Evolutionary conservation across 2,113 vertebrate genomes (phyloP).

Genomic region (Haliaeetus leucogaster): DNA sequence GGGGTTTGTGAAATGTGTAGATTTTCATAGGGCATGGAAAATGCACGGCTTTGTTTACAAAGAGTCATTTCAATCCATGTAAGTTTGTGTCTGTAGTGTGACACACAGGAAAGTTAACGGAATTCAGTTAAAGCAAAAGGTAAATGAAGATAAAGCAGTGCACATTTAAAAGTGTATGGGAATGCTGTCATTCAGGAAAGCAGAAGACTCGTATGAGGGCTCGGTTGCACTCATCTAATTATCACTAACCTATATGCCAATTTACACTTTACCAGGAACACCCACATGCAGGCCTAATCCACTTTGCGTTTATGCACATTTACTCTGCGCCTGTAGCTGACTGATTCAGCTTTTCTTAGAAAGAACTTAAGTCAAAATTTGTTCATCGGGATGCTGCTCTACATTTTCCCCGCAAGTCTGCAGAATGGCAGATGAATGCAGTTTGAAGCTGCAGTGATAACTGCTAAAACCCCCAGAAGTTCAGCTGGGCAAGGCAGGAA

Average conservation of each 20-base stretch:
- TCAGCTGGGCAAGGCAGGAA: neutral
- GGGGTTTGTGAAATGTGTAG: neutral
- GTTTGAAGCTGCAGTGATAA: neutral
- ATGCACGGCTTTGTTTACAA: neutral
- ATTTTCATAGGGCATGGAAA: neutral
- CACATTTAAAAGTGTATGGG: neutral
- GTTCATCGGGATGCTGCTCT: neutral
- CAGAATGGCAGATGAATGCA: neutral
- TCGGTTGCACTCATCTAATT: neutral
- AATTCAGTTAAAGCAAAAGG: neutral
- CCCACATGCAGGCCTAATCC: neutral
- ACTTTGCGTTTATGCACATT: neutral
- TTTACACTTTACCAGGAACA: neutral
- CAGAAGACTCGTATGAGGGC: neutral
- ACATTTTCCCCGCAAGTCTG: neutral
- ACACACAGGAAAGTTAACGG: neutral
- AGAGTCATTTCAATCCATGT: neutral
- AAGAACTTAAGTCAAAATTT: neutral
- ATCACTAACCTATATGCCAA: neutral
- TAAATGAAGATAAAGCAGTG: neutral
- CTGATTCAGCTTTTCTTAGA: neutral
- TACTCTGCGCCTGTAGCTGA: neutral
- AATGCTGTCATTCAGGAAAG: neutral
- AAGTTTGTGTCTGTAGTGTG: neutral
- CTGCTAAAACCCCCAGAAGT: neutral